These are phyloP conservation scores for Busseola fusca DNA, from an alignment of 2,888 invertebrate genomes.

Conservation along the genomic window DNA sequence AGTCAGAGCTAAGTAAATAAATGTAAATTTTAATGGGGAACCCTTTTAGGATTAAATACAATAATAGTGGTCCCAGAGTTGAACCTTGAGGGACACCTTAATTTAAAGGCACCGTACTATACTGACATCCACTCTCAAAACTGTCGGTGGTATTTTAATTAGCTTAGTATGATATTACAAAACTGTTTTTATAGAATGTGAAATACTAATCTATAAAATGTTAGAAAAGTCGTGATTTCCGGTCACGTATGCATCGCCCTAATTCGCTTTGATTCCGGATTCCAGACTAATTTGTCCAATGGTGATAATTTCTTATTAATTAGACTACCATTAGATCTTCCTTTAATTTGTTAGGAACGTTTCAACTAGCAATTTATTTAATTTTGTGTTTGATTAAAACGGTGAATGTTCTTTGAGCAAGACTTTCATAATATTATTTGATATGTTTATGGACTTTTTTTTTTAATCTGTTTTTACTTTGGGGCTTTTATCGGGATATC, in stretches of 20 bases:
- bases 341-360: slow-evolving; percentile 40
- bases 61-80: neutral
- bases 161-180: neutral
- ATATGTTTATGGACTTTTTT: too few relatives aligned
- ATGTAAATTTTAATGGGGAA: neutral
- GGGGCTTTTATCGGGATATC: too few relatives aligned
- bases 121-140: neutral
- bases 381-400: slow-evolving; percentile 6
- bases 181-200: slow-evolving; percentile 2
- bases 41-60: neutral
- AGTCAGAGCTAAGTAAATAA: neutral
- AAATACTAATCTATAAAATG: slow-evolving; percentile 27
- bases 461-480: too few relatives aligned
- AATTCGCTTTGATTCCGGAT: slow-evolving; percentile 20
- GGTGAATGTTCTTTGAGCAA: neutral
- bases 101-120: neutral
- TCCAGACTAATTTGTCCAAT: slow-evolving; percentile 40
- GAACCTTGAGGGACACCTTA: slow-evolving; percentile 1
- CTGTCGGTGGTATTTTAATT: neutral
- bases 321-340: slow-evolving; percentile 27
- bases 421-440: neutral
- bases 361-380: slow-evolving; percentile 24
- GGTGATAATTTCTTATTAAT: slow-evolving; percentile 36
- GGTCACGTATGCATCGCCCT: slow-evolving; percentile 39
- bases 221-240: slow-evolving; percentile 19